A percentile compares a stretch with the other conserved stretches of the same genome.
These are phyloP conservation scores for Lasaia peninsularis DNA, from an alignment of 1,140 invertebrate species.

Conservation along the genomic window DNA sequence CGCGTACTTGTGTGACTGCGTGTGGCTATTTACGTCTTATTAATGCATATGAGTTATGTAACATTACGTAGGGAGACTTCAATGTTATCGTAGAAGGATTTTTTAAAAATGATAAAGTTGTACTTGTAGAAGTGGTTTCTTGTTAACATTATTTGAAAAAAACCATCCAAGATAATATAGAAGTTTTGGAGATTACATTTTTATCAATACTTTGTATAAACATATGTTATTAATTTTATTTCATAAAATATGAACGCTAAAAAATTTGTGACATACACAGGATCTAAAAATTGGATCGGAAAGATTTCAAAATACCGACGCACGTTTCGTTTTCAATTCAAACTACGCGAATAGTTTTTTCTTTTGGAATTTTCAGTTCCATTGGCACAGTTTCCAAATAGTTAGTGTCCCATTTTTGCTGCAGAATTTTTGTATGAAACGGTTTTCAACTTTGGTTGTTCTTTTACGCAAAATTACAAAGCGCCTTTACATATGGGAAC, in stretches of 20 bases:
- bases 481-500: neutral
- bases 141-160: too few species aligned
- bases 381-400: slow-evolving; percentile 17
- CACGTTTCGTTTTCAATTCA: slow-evolving; percentile 20
- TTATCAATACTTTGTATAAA: too few species aligned
- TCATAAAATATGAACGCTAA: neutral
- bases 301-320: slow-evolving; percentile 15
- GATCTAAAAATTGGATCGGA: slow-evolving; percentile 2
- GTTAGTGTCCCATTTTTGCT: slow-evolving; percentile 15
- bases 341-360: slow-evolving; percentile 16
- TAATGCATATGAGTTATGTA: too few species aligned
- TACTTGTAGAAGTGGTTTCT: too few species aligned
- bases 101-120: too few species aligned
- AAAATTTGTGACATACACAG: slow-evolving; percentile 7
- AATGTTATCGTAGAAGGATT: too few species aligned
- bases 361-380: slow-evolving; percentile 17
- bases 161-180: too few species aligned
- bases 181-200: too few species aligned
- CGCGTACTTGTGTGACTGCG: too few species aligned
- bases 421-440: slow-evolving; percentile 11
- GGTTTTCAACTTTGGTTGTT: neutral
- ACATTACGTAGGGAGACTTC: too few species aligned
- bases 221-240: too few species aligned
- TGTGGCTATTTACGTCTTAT: too few species aligned
- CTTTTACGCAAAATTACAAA: neutral